Percentiles rank a stretch among this genome's conserved stretches.
These are phyloP conservation scores for Oreochromis grahami DNA, from an alignment of 2,797 vertebrate genomes.

Conservation along the genomic window DNA sequence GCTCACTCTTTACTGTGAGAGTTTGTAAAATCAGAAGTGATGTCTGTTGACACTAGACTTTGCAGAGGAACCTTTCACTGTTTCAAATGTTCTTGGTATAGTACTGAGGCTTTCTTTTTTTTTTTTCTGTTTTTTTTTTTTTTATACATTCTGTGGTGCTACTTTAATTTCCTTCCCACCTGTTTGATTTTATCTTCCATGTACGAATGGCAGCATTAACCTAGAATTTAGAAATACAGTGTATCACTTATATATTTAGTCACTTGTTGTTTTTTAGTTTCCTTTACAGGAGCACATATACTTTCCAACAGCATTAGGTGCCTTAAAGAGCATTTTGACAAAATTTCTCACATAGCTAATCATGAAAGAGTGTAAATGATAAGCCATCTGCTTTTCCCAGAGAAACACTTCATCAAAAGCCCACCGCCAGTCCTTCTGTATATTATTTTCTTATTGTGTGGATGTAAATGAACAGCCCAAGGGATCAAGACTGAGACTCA, in stretches of 20 bases:
- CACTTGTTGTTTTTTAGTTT: neutral
- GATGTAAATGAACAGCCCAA: slow-evolving; percentile 43
- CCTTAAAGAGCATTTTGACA: slow-evolving; percentile 47
- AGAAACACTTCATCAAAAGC: neutral
- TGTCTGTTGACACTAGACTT: slow-evolving; percentile 9
- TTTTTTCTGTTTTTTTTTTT: neutral
- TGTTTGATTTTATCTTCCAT: slow-evolving; percentile 56
- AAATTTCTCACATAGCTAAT: slow-evolving; percentile 4
- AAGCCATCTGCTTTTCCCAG: slow-evolving; percentile 17
- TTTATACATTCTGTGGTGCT: slow-evolving; percentile 45
- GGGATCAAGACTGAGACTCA: slow-evolving; percentile 62
- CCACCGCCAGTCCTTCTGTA: slow-evolving; percentile 53
- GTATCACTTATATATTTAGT: neutral
- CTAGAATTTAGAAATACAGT: neutral
- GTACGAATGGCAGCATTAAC: slow-evolving; percentile 47
- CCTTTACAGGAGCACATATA: neutral
- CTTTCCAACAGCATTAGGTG: slow-evolving; percentile 53
- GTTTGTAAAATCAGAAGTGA: neutral
- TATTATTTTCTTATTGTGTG: slow-evolving; percentile 39
- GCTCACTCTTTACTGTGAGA: neutral
- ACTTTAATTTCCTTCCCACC: slow-evolving; percentile 21
- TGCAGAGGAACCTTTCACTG: neutral
- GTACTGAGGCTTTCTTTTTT: slow-evolving; percentile 4
- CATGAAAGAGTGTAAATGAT: neutral
- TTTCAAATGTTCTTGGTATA: neutral